A percentile compares a stretch with the other conserved stretches of the same genome.
These are phyloP conservation scores for Colaptes auratus DNA, from an alignment of 2,113 vertebrate species.

Conservation along the genomic window DNA sequence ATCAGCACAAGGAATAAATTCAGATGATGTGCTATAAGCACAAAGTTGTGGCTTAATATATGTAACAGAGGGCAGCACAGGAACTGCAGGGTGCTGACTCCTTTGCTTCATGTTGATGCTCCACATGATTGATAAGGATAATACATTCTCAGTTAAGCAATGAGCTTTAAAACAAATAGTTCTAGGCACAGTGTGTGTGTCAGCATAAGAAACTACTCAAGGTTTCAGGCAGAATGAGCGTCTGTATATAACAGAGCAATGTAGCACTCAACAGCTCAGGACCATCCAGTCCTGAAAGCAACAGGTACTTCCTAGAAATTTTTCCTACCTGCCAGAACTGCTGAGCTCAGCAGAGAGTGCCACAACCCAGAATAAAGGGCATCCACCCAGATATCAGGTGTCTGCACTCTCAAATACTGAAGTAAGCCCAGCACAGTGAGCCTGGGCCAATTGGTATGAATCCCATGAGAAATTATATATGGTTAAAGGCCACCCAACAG, in stretches of 20 bases:
- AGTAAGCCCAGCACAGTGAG: neutral
- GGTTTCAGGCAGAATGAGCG: neutral
- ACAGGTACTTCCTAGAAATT: neutral
- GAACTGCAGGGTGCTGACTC: neutral
- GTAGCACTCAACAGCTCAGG: neutral
- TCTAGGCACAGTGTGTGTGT: neutral
- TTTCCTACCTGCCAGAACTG: neutral
- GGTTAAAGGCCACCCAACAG: neutral
- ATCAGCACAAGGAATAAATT: neutral
- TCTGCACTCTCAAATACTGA: neutral
- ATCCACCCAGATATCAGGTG: neutral
- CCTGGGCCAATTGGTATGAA: neutral
- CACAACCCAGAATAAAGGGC: neutral
- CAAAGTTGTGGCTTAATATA: neutral
- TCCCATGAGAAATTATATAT: rapidly evolving
- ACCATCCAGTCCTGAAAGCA: neutral
- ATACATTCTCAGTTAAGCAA: neutral
- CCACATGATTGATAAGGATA: neutral
- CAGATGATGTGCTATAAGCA: neutral
- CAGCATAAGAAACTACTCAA: neutral
- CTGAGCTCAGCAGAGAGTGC: neutral
- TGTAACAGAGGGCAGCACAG: neutral
- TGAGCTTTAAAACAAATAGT: neutral
- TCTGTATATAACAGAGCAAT: neutral
- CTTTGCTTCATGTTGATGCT: neutral